Conservation (phyloP, 1,140 invertebrate species). For the Antheraea mylitta region DNA sequence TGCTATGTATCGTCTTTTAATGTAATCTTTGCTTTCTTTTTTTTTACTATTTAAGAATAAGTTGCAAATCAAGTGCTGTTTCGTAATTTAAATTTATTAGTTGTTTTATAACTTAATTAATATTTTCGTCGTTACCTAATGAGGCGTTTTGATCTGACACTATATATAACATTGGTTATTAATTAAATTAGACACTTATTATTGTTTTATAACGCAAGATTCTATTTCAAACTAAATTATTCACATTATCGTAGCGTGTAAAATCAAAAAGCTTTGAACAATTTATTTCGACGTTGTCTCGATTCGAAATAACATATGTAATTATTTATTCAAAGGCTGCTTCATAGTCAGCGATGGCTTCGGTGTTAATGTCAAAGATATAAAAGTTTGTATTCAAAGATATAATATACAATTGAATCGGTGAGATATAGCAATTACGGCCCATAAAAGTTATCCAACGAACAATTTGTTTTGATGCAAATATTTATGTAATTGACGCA, state of each 20-base stretch:
- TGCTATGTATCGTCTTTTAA: too few species aligned
- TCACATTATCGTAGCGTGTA: not conserved
- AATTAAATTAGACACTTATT: too few species aligned
- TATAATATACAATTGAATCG: not conserved
- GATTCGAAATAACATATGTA: not conserved
- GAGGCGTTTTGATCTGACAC: too few species aligned
- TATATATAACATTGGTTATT: too few species aligned
- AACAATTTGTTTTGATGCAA: constrained; percentile 1
- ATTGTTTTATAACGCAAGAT: too few species aligned
- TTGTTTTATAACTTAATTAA: too few species aligned
- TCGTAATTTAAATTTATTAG: too few species aligned
- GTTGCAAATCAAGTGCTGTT: too few species aligned
- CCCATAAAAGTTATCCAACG: constrained; percentile 10
- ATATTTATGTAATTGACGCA: not conserved
- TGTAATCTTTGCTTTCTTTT: too few species aligned
- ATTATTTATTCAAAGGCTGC: not conserved
- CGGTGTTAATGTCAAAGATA: not conserved
- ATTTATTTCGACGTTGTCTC: not conserved
- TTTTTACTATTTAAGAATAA: too few species aligned
- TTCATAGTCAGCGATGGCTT: not conserved
- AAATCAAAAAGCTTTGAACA: not conserved
- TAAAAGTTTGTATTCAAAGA: constrained; percentile 2
- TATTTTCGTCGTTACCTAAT: too few species aligned
- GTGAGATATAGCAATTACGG: constrained; percentile 9
- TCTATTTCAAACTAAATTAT: too few species aligned